Percentiles rank a stretch among this genome's conserved stretches.
phyloP scores from a whole-genome alignment of 2,888 invertebrate species.

The Orthosia cruda region DNA sequence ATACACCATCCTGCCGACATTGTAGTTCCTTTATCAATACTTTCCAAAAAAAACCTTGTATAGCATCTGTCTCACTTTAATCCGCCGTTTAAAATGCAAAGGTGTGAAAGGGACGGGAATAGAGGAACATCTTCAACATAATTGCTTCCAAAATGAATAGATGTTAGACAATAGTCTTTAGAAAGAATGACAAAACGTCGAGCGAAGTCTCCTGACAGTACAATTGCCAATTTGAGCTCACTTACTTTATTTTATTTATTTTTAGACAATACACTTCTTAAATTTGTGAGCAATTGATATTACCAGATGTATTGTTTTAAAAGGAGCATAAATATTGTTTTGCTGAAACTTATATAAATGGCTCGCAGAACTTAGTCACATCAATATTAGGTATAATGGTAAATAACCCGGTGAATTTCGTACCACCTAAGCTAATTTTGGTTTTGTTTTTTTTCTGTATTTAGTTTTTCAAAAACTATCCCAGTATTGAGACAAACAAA shows the following conservation, averaged over 20 bases:
- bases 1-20: slow-evolving; percentile 90
- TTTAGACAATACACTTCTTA: slow-evolving; percentile 39
- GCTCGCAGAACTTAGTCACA: too few species aligned
- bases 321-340: neutral
- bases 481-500: too few species aligned
- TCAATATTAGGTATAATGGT: too few species aligned
- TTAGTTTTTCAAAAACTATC: too few species aligned
- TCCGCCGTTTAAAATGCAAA: slow-evolving; percentile 51
- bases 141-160: slow-evolving; percentile 88
- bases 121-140: slow-evolving; percentile 81
- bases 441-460: too few species aligned
- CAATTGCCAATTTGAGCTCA: slow-evolving; percentile 67
- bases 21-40: slow-evolving; percentile 90
- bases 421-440: too few species aligned
- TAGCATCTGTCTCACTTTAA: slow-evolving; percentile 81
- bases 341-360: neutral
- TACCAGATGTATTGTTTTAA: neutral
- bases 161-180: slow-evolving; percentile 82
- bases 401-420: too few species aligned
- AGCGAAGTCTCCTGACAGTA: slow-evolving; percentile 70
- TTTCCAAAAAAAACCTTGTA: slow-evolving; percentile 83
- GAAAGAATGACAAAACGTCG: slow-evolving; percentile 79
- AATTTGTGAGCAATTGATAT: slow-evolving; percentile 7
- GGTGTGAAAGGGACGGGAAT: slow-evolving; percentile 75
- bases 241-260: slow-evolving; percentile 62